Evolutionary conservation across 2,797 vertebrate genomes (phyloP).

Genomic region (Microctenopoma stevenorrisi): DNA sequence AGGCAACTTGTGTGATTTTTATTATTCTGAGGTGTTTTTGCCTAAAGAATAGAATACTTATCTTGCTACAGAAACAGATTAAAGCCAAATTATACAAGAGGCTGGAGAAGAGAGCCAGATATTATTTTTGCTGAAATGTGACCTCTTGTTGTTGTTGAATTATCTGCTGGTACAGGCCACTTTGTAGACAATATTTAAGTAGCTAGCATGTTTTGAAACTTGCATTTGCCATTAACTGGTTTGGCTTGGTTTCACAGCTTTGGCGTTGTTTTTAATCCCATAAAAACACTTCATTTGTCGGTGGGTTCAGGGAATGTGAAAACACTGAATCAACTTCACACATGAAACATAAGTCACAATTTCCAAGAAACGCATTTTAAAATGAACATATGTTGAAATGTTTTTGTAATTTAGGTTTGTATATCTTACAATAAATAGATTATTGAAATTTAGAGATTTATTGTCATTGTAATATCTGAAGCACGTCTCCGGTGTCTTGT

Average conservation of each 20-base stretch:
- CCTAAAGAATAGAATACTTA: too few relatives aligned
- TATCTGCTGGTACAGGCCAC: not conserved
- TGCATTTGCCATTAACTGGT: conserved; percentile 3
- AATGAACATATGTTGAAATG: not conserved
- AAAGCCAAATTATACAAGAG: too few relatives aligned
- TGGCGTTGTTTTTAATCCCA: not conserved
- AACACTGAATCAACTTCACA: not conserved
- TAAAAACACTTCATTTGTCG: not conserved
- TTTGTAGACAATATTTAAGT: not conserved
- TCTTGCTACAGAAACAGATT: too few relatives aligned
- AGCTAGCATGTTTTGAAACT: conserved; percentile 4
- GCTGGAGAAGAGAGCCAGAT: not conserved
- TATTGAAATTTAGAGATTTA: not conserved
- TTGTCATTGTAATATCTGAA: not conserved
- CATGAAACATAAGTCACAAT: not conserved
- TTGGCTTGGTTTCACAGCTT: not conserved
- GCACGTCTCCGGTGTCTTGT: not conserved
- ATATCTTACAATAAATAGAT: not conserved
- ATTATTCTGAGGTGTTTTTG: not conserved
- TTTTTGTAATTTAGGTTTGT: not conserved
- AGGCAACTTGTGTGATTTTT: not conserved
- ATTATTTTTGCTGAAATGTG: not conserved
- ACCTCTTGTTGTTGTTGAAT: not conserved
- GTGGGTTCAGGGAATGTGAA: conserved; percentile 6
- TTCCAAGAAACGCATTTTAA: not conserved